phyloP scores from a whole-genome alignment of 2,113 vertebrate species.

The Toxostoma redivivum region DNA sequence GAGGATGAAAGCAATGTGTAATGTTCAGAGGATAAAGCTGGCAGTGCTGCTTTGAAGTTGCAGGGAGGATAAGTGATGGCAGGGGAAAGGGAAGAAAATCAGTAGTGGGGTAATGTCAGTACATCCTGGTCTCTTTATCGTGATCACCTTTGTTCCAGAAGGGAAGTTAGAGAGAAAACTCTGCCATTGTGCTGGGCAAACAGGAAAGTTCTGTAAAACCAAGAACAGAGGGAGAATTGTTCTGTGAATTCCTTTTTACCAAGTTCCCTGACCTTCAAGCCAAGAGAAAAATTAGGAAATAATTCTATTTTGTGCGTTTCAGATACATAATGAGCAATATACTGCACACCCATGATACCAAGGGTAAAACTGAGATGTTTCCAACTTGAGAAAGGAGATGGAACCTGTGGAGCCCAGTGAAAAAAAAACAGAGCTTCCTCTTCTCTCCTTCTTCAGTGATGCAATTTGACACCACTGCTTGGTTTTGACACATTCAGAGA shows the following conservation, averaged over 20 bases:
- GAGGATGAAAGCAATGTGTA: neutral
- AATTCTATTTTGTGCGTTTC: neutral
- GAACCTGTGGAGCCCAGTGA: neutral
- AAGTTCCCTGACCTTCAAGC: neutral
- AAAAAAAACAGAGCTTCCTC: neutral
- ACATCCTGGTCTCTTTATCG: accelerated
- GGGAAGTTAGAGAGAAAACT: neutral
- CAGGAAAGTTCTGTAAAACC: neutral
- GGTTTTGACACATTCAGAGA: neutral
- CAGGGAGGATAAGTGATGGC: neutral
- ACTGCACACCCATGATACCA: neutral
- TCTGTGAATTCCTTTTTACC: neutral
- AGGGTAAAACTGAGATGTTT: neutral
- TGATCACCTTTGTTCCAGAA: neutral
- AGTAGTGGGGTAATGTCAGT: neutral
- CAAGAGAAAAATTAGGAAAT: neutral
- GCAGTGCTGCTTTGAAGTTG: neutral
- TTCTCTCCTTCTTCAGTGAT: neutral
- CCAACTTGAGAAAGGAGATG: too few relatives aligned
- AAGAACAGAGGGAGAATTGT: neutral
- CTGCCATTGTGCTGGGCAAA: neutral
- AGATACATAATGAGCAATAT: neutral
- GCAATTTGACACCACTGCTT: neutral
- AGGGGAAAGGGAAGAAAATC: neutral
- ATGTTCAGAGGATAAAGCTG: neutral